Conservation (phyloP, 1,140 invertebrate genomes). For the Chironomus tepperi region DNA sequence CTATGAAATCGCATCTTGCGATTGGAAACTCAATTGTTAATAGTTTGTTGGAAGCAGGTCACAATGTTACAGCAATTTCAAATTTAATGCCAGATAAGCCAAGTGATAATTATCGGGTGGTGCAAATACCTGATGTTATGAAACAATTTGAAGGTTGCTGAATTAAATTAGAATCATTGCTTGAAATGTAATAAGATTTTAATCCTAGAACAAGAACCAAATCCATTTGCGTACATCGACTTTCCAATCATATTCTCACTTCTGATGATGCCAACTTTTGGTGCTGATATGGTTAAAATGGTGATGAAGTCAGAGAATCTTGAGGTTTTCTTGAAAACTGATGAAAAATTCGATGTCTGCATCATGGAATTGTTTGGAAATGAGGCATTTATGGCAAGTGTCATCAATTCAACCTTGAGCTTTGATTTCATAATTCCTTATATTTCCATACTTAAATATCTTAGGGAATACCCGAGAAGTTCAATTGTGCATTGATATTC, state of each 20-base stretch:
- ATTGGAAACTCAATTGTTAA: neutral
- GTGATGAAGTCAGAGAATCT: constrained; percentile 37
- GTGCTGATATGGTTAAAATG: constrained; percentile 34
- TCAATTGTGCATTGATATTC: constrained; percentile 31
- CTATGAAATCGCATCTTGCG: constrained; percentile 5
- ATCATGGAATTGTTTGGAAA: constrained; percentile 40
- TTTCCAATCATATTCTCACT: neutral
- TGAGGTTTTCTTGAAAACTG: constrained; percentile 36
- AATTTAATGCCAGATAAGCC: neutral
- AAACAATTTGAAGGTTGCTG: neutral
- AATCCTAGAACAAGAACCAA: neutral
- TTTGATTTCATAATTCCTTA: neutral
- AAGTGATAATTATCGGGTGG: neutral
- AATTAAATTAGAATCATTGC: neutral
- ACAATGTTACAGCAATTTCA: neutral
- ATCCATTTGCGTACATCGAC: neutral
- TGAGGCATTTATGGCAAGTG: neutral
- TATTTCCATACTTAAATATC: neutral
- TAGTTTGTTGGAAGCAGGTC: neutral
- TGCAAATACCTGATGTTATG: neutral
- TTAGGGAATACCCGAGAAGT: neutral
- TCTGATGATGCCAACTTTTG: constrained; percentile 26
- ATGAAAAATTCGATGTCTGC: constrained; percentile 31
- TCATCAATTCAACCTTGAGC: neutral
- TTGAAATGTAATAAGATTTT: neutral